phyloP scores from a whole-genome alignment of 92 coral and sea anemone species.

The Siderastrea radians region DNA sequence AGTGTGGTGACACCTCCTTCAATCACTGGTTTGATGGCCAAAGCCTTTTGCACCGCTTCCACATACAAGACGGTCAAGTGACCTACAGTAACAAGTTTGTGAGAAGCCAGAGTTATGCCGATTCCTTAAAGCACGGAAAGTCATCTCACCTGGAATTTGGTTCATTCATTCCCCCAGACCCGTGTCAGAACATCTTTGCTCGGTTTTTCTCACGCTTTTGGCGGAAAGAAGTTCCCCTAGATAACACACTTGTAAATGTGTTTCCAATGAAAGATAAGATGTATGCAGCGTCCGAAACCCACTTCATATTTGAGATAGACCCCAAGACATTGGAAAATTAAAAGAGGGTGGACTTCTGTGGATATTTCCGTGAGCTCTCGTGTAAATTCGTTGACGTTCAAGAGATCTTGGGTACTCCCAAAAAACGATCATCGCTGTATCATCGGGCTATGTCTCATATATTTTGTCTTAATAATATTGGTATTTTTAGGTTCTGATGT shows the following conservation, averaged over 20 bases:
- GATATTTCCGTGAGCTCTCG: no score
- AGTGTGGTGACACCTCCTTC: constrained; percentile 73
- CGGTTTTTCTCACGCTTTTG: constrained; percentile 81
- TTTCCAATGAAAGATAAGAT: constrained; percentile 70
- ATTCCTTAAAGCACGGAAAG: constrained; percentile 54
- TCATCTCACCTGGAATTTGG: constrained; percentile 70
- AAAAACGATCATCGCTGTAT: no score
- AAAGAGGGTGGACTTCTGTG: constrained; percentile 34
- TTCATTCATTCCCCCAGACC: constrained; percentile 75
- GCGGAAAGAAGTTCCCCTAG: constrained; percentile 36
- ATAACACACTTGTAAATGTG: constrained; percentile 77
- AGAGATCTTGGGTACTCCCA: no score
- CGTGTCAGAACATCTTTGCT: constrained; percentile 87
- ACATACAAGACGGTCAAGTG: constrained; percentile 76
- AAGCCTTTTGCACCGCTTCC: constrained; percentile 85
- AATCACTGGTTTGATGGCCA: constrained; percentile 93
- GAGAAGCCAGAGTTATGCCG: constrained; percentile 79
- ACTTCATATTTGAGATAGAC: constrained; percentile 73
- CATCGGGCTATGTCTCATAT: no score
- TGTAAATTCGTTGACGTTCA: no score
- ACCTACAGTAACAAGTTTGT: constrained; percentile 83
- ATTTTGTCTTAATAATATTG: no score
- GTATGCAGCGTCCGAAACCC: constrained; percentile 77
- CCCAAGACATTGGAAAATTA: constrained; percentile 74
- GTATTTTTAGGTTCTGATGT: no score